These are phyloP conservation scores for Cerastoderma edule DNA, from an alignment of 2,888 invertebrate species.

Conservation along the genomic window DNA sequence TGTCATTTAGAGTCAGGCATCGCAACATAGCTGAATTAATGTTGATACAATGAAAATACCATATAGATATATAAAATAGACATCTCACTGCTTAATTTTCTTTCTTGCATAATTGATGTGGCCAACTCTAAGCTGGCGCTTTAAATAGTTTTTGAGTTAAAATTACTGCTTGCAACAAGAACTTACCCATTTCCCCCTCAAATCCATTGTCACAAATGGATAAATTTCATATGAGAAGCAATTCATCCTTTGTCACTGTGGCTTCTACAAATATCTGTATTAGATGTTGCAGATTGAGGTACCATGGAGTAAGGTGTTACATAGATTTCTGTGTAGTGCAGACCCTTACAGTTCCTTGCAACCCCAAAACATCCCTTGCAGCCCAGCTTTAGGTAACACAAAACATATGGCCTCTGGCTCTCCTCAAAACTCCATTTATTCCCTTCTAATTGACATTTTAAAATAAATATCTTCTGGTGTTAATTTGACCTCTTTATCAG, in stretches of 20 bases:
- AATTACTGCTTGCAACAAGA: too few species aligned
- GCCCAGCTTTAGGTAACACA: background rate
- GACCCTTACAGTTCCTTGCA: conserved; percentile 2
- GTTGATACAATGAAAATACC: too few species aligned
- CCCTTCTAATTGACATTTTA: conserved; percentile 14
- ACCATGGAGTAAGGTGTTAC: background rate
- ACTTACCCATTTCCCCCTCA: too few species aligned
- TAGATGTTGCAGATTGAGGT: background rate
- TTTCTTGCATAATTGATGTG: too few species aligned
- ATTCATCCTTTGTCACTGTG: background rate
- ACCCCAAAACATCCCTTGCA: background rate
- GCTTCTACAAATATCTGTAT: background rate
- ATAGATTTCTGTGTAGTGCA: too few species aligned
- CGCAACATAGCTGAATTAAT: too few species aligned
- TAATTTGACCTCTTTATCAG: conserved; percentile 11
- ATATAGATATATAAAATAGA: too few species aligned
- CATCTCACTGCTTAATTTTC: too few species aligned
- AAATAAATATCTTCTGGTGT: conserved; percentile 18
- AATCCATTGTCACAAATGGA: conserved; percentile 1
- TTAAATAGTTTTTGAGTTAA: too few species aligned
- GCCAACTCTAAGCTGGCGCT: too few species aligned
- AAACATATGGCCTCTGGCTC: conserved; percentile 4
- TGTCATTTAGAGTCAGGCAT: too few species aligned
- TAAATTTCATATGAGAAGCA: background rate
- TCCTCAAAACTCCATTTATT: conserved; percentile 12